Base-by-base conservation (phyloP, 2,113 vertebrate genomes). In the Aepyceros melampus region DNA sequence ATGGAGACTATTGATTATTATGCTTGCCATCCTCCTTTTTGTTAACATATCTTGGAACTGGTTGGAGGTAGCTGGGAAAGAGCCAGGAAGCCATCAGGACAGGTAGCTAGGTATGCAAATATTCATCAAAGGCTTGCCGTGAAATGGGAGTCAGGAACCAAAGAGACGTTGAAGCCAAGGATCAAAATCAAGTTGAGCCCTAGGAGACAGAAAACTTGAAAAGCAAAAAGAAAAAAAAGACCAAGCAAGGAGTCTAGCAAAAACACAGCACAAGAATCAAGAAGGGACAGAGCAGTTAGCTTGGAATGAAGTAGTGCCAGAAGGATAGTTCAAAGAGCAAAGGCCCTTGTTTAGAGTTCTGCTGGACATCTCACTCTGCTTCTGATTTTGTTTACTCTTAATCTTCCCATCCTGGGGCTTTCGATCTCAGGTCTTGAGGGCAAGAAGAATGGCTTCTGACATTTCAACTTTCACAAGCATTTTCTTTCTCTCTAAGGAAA, bases 391-490 rank as follows among this genome's bases (percentile, higher is more conserved):
- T 78, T 96, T 87, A 40, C 76, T 83, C 84, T 84, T 64, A 88
- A 85, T 84, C 55, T 84, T 16, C 29, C n/a, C 36, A 56, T 79
- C 23, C 36, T 55, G 21, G 21, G 17, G n/a, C 43, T 81, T 91
- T 91, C 90, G 21, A 86, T 78, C 86, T 31, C 27, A 93, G 56
- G 58, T 53, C 82, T 81, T 71, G 17, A 93, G 93, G 62, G 29
- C 45, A 67, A 2, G 3, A 76, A 91, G 58, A 93, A 93, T 86
- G 89, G 78, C 51, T 93, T 90, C 71, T 96, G 92, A 93, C 87
- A 86, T 82, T 96, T 96, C 64, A 89, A 91, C 45, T 88, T 33
- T 51, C n/a, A 92, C 15, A 95, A 86, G 91, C 47, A 97, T 96
- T 79, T 81, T 92, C 56, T 94, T 93, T 96, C 56, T 94, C 33